phyloP scores from a whole-genome alignment of 2,113 vertebrate species.

The Petrocephalus microphthalmus region DNA sequence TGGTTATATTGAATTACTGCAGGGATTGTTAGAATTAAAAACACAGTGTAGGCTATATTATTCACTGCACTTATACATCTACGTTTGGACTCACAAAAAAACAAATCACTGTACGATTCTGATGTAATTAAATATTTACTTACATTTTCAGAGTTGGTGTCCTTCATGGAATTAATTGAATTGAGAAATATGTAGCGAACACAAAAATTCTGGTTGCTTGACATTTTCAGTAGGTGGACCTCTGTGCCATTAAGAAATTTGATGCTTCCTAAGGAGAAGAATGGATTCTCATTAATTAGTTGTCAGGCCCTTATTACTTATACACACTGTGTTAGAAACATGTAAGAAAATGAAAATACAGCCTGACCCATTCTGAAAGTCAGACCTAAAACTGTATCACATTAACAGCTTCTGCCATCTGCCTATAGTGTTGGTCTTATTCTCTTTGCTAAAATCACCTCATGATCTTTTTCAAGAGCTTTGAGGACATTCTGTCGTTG shows the following conservation, averaged over 20 bases:
- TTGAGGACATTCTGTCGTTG: background rate
- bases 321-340: background rate
- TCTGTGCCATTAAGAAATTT: conserved; percentile 12
- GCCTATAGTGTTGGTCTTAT: background rate
- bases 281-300: background rate
- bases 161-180: background rate
- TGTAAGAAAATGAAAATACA: too few relatives aligned
- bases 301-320: background rate
- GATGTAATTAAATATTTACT: background rate
- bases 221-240: conserved; percentile 17
- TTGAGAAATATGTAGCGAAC: conserved; percentile 16
- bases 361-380: background rate
- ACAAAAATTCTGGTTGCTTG: conserved; percentile 15
- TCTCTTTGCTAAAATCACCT: background rate
- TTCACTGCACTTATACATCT: background rate
- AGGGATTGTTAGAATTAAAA: background rate
- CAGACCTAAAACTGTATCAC: background rate
- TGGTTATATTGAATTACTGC: background rate
- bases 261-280: conserved; percentile 12
- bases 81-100: background rate
- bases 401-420: background rate
- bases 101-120: background rate
- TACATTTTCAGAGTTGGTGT: background rate
- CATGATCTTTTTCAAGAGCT: background rate
- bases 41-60: background rate